These are phyloP conservation scores for Microctonus hyperodae DNA, from an alignment of 2,888 invertebrate genomes.

Conservation along the genomic window DNA sequence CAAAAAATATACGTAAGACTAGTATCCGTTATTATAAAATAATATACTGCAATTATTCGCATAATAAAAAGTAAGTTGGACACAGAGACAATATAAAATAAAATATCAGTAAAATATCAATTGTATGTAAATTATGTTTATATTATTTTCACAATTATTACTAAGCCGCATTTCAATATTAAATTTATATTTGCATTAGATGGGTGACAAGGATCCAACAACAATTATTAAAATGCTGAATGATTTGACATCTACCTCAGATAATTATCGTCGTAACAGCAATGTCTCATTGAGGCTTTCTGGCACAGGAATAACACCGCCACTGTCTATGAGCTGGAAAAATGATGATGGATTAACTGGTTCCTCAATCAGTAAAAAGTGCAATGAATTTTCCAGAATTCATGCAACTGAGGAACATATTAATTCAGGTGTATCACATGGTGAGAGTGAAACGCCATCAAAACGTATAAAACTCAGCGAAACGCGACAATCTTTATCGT, in stretches of 20 bases:
- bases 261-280: conserved; percentile 44
- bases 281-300: conserved; percentile 45
- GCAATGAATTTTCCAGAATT: neutral
- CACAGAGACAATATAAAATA: too few species aligned
- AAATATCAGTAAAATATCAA: too few species aligned
- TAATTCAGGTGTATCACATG: conserved; percentile 27
- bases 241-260: conserved; percentile 53
- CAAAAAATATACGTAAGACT: too few species aligned
- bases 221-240: conserved; percentile 59
- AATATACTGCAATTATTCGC: too few species aligned
- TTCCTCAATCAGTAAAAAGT: neutral
- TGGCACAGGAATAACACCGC: conserved; percentile 33
- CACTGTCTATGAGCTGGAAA: conserved; percentile 26
- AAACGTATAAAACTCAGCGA: conserved; percentile 52
- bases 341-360: neutral
- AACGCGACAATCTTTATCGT: conserved; percentile 28
- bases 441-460: conserved; percentile 41
- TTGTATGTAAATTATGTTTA: too few species aligned
- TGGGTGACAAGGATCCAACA: conserved; percentile 58
- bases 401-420: neutral
- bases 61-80: too few species aligned
- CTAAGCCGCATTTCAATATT: too few species aligned
- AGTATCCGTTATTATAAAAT: too few species aligned
- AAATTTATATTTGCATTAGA: too few species aligned
- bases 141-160: too few species aligned